Conservation (phyloP, 2,113 vertebrate species). For the Spea bombifrons region DNA sequence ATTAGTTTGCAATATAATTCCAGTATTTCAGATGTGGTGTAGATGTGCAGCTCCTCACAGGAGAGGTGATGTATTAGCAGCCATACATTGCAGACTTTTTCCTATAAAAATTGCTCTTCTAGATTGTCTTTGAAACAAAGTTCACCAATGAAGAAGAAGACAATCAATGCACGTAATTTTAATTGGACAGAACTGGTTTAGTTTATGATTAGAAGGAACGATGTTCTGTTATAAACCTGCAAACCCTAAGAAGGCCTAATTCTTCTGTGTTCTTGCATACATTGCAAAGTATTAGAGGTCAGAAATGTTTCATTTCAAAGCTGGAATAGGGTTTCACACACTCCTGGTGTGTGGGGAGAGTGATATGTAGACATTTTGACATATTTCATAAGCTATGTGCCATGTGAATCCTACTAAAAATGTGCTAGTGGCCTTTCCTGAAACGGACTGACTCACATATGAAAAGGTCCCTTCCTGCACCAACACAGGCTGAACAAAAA, state of each 20-base stretch:
- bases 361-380: conserved; percentile 3
- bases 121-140: conserved; percentile 12
- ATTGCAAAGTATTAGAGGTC: neutral
- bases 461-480: neutral
- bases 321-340: neutral
- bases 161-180: neutral
- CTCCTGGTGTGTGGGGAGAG: neutral
- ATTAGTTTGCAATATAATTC: conserved; percentile 29
- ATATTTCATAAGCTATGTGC: neutral
- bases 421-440: neutral
- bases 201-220: no score
- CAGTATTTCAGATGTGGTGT: neutral
- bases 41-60: neutral
- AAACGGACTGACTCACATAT: neutral
- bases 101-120: neutral
- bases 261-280: no score
- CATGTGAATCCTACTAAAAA: neutral
- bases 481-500: neutral
- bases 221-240: no score
- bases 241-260: no score
- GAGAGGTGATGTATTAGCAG: conserved; percentile 4
- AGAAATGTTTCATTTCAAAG: neutral
- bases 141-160: neutral
- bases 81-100: conserved; percentile 1
- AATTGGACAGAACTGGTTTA: no score